These are phyloP conservation scores for Blastobasis adustella DNA, from an alignment of 2,888 invertebrate species.

Conservation along the genomic window DNA sequence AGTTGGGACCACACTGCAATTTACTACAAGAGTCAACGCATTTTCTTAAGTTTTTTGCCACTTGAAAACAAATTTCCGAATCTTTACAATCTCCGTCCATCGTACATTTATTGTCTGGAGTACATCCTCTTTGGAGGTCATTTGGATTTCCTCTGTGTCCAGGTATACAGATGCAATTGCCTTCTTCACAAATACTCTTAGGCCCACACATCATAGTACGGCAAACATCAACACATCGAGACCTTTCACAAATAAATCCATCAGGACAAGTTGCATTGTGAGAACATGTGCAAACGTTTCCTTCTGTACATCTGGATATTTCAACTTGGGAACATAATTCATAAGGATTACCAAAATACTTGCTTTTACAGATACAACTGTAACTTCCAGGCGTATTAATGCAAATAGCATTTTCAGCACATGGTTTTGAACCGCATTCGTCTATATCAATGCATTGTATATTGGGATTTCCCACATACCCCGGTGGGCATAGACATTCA, in stretches of 20 bases:
- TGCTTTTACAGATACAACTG: conserved; percentile 91
- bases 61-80: conserved; percentile 91
- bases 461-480: conserved; percentile 91
- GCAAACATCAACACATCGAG: conserved; percentile 85
- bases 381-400: conserved; percentile 92
- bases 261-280: conserved; percentile 83
- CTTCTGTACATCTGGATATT: conserved; percentile 81
- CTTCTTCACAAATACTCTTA: conserved; percentile 85
- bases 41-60: conserved; percentile 84
- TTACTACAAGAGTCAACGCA: conserved; percentile 92
- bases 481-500: conserved; percentile 88
- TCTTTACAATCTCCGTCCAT: conserved; percentile 88
- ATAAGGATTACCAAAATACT: conserved; percentile 91
- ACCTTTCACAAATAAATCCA: conserved; percentile 83
- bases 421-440: conserved; percentile 86
- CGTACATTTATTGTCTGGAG: conserved; percentile 82
- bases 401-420: conserved; percentile 90
- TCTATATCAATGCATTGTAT: conserved; percentile 89
- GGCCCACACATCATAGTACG: conserved; percentile 86
- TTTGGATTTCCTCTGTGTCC: conserved; percentile 85
- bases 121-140: conserved; percentile 81
- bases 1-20: conserved; percentile 92
- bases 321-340: conserved; percentile 84
- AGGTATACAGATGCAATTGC: conserved; percentile 86
- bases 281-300: conserved; percentile 81